Base-by-base conservation (phyloP, 2,113 vertebrate genomes). In the Acrocephalus kingi region DNA sequence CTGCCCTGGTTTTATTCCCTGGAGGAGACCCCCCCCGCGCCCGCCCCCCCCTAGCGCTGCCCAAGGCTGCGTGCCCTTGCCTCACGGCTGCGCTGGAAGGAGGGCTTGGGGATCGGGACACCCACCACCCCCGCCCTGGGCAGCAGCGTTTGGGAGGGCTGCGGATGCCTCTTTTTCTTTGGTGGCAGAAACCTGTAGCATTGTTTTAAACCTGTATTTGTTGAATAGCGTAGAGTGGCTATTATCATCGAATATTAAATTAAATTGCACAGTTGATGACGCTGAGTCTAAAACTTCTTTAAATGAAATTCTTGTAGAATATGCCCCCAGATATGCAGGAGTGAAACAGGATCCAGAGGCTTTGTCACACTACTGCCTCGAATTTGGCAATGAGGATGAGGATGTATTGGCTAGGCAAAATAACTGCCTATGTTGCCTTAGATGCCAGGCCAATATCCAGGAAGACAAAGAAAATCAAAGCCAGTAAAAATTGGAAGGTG, bases 21-120 rank as follows among this genome's bases (percentile, higher is more conserved):
- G 7, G 8, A 19, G 43, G 16, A 27, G 39, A 3, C 0, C 7
- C 8, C 4, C 9, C 4, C 2, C 3, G 22, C 25, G 1, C 4
- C 46, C 6, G 5, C 5, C 19, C 14, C 2, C 2, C 6, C 59
- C n/a, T 30, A 45, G 54, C 9, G 4, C 27, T 54, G 46, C 67
- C 9, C 39, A 5, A 67, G 39, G 33, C 52, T 59, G 21, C 6
- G 4, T 24, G 35, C 22, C n/a, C 9, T 6, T 48, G 22, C 2
- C 48, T 39, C 8, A 11, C 6, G 25, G 7, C 31, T 20, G 76
- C 9, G 5, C 22, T 30, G 72, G 13, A n/a, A n/a, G 30, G 3
- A 20, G 24, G 18, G 15, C 5, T 33, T 14, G 4, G 6, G 11
- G 7, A 18, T 3, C 2, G 3, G 54, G 48, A 48, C 17, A 16